Evolutionary conservation across 2,113 vertebrate genomes (phyloP), one percentile per base, ranked within the genome.

Genomic region (Chitala chitala): DNA sequence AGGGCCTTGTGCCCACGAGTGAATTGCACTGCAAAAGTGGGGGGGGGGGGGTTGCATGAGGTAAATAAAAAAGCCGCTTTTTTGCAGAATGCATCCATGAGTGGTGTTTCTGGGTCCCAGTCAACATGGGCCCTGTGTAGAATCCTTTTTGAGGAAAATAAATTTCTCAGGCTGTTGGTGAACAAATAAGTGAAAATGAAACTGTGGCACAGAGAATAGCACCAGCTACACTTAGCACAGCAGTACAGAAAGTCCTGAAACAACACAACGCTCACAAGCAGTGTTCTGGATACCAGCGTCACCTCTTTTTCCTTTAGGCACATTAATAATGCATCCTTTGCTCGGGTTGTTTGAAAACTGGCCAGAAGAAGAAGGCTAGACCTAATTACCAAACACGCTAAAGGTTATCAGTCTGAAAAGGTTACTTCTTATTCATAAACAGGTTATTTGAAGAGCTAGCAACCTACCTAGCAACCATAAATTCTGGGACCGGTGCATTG

Each of bases 161-260:
- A 76, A 85, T 88, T 82, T 84, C 64, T 85, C 83, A 85, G 69
- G 77, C 81, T 80, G 81, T 78, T 80, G 77, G 83, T 84, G 83
- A 79, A 20, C 38, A n/a, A n/a, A n/a, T 26, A 59, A 72, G 54
- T 22, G 31, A 59, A 40, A 58, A 5, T 42, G 12, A 72, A 72
- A 72, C 24, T 29, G 70, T 38, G 8, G 85, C 79, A 58, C 55
- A 48, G 55, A 2, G 29, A 59, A 24, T 24, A 42, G 54, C 20
- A 24, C 24, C n/a, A n/a, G n/a, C 26, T 8, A n/a, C n/a, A 26
- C 55, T 48, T 44, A 61, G 48, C 26, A 59, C 24, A 44, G 20
- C 12, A 26, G 48, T 15, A 56, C 7, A 72, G 31, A 59, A 22
- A 31, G 38, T 13, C 42, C 3, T 31, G 17, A 22, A 53, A 66